Base-by-base conservation (phyloP, 2,888 invertebrate species). In the Strigamia crassipes region DNA sequence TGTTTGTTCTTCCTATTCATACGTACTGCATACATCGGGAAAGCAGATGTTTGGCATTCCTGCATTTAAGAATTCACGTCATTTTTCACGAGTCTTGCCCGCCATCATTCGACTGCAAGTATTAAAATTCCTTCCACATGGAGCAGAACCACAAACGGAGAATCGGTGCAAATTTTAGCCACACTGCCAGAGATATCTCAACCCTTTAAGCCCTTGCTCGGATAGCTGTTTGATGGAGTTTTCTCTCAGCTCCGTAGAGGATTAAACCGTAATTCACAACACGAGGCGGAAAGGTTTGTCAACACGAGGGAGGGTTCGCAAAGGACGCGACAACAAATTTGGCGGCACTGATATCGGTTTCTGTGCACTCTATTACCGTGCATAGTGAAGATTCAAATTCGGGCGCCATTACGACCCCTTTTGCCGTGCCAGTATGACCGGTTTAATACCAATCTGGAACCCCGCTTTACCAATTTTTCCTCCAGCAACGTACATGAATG, bases 41-140 rank as follows among this genome's bases (percentile, higher is more conserved):
- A 56, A 73, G 73, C 73, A 73, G 73, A 73, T 73, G 73, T 73
- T 73, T 73, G 73, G 73, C 73, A 73, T 73, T 73, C 73, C 23
- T 73, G 73, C 73, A 73, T 73, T 73, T 73, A 73, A 73, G 73
- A 73, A 73, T 73, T 23, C 73, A 73, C 73, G 73, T 73, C 73
- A 73, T 73, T 73, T 73, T 73, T 73, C 73, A 73, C 23, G 73
- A 73, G 73, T 73, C 73, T 10, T 73, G 56, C 73, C 13, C 27
- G 73, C 73, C 73, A 73, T 31, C 73, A 31, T 73, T 15, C 73
- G 73, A 12, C 73, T 73, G 31, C 73, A 31, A 31, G 73, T 73
- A 73, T 73, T 73, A 73, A 73, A 73, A 73, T 73, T 73, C 31
- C 73, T 31, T 27, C 73, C 73, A 73, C 27, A 73, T 31, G 31